A percentile compares a stretch with the other conserved stretches of the same genome.
These are phyloP conservation scores for Scotopteryx bipunctaria DNA, from an alignment of 2,888 invertebrate genomes.

Conservation along the genomic window DNA sequence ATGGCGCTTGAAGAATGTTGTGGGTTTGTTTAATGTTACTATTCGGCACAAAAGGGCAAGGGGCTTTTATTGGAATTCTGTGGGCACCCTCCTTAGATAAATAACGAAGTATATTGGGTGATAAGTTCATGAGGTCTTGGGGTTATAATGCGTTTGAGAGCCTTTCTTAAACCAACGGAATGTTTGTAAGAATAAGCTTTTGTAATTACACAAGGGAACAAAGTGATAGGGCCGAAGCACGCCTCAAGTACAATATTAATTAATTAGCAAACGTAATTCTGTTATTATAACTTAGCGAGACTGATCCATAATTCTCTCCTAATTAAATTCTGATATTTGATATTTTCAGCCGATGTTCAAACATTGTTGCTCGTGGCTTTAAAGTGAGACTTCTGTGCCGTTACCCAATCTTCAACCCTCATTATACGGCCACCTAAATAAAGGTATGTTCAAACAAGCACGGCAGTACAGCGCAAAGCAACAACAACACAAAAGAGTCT, in stretches of 20 bases:
- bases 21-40: constrained; percentile 36
- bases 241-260: not conserved
- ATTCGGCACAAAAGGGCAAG: constrained; percentile 14
- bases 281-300: not conserved
- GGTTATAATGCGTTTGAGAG: constrained; percentile 18
- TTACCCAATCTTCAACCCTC: constrained; percentile 9
- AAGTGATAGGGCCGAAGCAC: not conserved
- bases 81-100: constrained; percentile 22
- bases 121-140: constrained; percentile 22
- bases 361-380: not conserved
- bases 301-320: not conserved
- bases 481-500: not conserved
- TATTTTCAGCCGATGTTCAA: not conserved
- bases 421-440: constrained; percentile 4
- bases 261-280: not conserved
- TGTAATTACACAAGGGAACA: not conserved
- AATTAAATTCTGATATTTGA: not conserved
- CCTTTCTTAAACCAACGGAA: constrained; percentile 9
- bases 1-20: constrained; percentile 41
- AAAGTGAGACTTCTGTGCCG: constrained; percentile 1
- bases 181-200: not conserved
- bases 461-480: not conserved
- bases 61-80: constrained; percentile 27
- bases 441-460: not conserved
- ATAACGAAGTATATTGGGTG: constrained; percentile 26